A percentile compares a stretch with the other conserved stretches of the same genome.
Conservation (phyloP, 2,888 invertebrate genomes). For the Drosophila algonquin region DNA sequence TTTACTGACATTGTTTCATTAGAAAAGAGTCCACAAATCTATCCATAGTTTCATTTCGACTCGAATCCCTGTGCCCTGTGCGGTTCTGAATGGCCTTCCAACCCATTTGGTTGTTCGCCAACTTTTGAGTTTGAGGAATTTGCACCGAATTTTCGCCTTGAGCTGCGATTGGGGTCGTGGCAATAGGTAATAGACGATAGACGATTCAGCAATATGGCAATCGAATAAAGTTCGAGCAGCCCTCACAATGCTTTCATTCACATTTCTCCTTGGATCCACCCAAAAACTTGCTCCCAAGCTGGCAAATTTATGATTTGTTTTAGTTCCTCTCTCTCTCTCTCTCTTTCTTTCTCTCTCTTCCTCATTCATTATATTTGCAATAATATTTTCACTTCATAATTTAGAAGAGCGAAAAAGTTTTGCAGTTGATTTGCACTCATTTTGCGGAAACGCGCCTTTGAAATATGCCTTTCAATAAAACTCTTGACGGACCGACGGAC, state of each 20-base stretch:
- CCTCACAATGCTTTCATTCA: slow-evolving; percentile 5
- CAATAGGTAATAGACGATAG: slow-evolving; percentile 24
- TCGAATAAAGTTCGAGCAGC: slow-evolving; percentile 14
- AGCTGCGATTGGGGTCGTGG: neutral
- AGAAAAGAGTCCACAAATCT: too few relatives aligned
- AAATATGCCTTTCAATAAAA: slow-evolving; percentile 69
- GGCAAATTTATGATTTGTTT: slow-evolving; percentile 35
- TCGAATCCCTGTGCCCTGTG: too few relatives aligned
- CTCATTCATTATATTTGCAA: slow-evolving; percentile 70
- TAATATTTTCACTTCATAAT: slow-evolving; percentile 71
- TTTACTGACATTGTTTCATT: too few relatives aligned
- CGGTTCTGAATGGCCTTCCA: neutral
- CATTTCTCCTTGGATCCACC: neutral
- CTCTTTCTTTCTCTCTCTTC: neutral
- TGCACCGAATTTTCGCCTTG: neutral
- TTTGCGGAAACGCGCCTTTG: slow-evolving; percentile 55
- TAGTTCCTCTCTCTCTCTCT: neutral
- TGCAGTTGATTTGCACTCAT: slow-evolving; percentile 60
- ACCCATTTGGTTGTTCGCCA: neutral
- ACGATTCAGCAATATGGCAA: slow-evolving; percentile 30
- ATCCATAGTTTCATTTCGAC: too few relatives aligned
- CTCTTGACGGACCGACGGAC: neutral
- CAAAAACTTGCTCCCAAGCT: slow-evolving; percentile 20
- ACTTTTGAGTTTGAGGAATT: neutral
- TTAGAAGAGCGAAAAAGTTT: slow-evolving; percentile 37